These are phyloP conservation scores for Tachystola acroxantha DNA, from an alignment of 2,888 invertebrate genomes.

Conservation along the genomic window DNA sequence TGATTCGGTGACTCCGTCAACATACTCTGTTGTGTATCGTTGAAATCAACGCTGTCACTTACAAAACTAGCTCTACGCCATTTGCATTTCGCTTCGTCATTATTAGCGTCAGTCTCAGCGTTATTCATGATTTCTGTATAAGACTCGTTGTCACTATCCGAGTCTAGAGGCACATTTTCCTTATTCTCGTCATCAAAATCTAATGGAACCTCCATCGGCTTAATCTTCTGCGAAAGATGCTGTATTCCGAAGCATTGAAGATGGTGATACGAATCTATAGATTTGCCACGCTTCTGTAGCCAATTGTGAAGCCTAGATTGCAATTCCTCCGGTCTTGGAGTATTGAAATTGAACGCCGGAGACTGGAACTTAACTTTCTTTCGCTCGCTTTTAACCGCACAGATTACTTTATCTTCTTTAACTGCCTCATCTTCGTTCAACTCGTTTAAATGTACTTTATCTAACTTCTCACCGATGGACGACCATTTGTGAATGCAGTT, in stretches of 20 bases:
- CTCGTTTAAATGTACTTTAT: slow-evolving; percentile 40
- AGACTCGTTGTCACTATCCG: slow-evolving; percentile 60
- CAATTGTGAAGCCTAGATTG: slow-evolving; percentile 64
- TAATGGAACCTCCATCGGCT: slow-evolving; percentile 21
- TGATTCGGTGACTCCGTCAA: slow-evolving; percentile 28
- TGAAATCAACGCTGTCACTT: slow-evolving; percentile 43
- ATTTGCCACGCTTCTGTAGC: slow-evolving; percentile 71
- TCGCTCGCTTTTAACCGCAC: slow-evolving; percentile 60
- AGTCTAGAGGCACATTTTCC: slow-evolving; percentile 65
- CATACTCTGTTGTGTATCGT: slow-evolving; percentile 43
- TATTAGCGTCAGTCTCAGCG: slow-evolving; percentile 15
- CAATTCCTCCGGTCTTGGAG: slow-evolving; percentile 58
- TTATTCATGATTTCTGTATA: slow-evolving; percentile 51
- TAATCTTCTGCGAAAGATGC: slow-evolving; percentile 30
- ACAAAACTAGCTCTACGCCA: slow-evolving; percentile 49
- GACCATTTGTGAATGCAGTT: slow-evolving; percentile 65
- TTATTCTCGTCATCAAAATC: slow-evolving; percentile 66
- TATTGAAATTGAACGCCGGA: slow-evolving; percentile 46
- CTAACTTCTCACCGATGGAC: slow-evolving; percentile 58
- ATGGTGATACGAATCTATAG: slow-evolving; percentile 66
- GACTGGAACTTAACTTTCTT: slow-evolving; percentile 64
- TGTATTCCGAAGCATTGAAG: slow-evolving; percentile 73
- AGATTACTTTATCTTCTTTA: slow-evolving; percentile 40
- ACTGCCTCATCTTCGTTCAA: slow-evolving; percentile 47
- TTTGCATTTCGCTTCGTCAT: slow-evolving; percentile 21